phyloP scores from a whole-genome alignment of 2,797 vertebrate species.

The Echeneis naucrates region DNA sequence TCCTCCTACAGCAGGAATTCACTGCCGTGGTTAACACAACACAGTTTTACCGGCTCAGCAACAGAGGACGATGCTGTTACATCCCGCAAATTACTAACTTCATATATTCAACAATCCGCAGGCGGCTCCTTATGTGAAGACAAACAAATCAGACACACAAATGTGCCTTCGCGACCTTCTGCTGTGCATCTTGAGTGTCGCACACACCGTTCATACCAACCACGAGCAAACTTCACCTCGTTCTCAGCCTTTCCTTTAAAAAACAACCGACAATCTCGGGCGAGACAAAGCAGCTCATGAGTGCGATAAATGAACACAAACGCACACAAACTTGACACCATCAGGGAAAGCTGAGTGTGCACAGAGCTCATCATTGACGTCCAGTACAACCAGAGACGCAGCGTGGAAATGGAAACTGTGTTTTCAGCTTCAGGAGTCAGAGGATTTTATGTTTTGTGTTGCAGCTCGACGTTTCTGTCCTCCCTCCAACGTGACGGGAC shows the following conservation, averaged over 20 bases:
- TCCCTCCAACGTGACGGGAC: too few relatives aligned
- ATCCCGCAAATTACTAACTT: background rate
- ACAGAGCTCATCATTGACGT: too few relatives aligned
- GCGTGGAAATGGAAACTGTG: background rate
- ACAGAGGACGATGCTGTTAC: background rate
- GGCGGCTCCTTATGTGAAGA: background rate
- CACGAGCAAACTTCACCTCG: background rate
- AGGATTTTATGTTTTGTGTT: background rate
- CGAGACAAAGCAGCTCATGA: background rate
- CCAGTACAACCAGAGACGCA: too few relatives aligned
- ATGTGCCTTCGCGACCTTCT: background rate
- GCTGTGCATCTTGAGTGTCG: background rate
- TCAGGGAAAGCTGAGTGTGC: background rate
- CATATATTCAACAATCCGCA: background rate
- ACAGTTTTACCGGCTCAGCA: conserved; percentile 9
- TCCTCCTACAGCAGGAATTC: background rate
- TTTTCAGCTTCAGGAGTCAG: background rate
- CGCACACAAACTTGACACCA: background rate
- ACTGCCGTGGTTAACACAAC: conserved; percentile 32
- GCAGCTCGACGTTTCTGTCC: background rate
- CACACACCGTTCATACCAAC: background rate
- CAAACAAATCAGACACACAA: too few relatives aligned
- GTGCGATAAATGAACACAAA: background rate
- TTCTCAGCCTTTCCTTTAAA: background rate
- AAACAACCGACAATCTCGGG: too few relatives aligned